Conservation (phyloP, 2,888 invertebrate genomes). For the Ecdyonurus torrentis region DNA sequence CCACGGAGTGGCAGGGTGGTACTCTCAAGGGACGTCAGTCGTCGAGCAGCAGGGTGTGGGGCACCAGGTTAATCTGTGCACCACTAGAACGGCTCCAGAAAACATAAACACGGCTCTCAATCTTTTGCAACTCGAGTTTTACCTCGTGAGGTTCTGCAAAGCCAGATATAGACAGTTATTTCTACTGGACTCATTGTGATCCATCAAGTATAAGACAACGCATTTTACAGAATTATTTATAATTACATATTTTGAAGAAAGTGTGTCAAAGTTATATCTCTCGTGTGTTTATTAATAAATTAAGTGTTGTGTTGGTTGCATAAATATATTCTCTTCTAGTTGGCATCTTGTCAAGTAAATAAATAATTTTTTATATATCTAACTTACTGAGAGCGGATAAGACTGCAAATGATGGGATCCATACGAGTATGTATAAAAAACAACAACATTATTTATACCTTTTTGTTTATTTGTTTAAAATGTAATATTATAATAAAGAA, state of each 20-base stretch:
- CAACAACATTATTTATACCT: too few relatives aligned
- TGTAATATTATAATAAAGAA: too few relatives aligned
- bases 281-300: neutral
- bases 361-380: too few relatives aligned
- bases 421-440: neutral
- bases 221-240: too few relatives aligned
- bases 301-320: neutral
- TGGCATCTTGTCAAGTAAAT: neutral
- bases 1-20: neutral
- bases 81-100: neutral
- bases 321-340: neutral
- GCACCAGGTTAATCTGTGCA: neutral
- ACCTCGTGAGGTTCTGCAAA: neutral
- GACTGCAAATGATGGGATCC: neutral
- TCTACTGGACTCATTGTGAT: too few relatives aligned
- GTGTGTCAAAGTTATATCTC: neutral
- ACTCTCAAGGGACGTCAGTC: neutral
- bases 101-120: neutral
- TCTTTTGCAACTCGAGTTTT: neutral
- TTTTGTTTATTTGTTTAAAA: too few relatives aligned
- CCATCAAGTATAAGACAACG: too few relatives aligned
- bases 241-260: neutral
- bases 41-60: neutral
- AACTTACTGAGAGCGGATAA: neutral
- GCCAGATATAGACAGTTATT: neutral